Evolutionary conservation across 1,140 invertebrate species (phyloP).

Genomic region (Leptinotarsa defecta): DNA sequence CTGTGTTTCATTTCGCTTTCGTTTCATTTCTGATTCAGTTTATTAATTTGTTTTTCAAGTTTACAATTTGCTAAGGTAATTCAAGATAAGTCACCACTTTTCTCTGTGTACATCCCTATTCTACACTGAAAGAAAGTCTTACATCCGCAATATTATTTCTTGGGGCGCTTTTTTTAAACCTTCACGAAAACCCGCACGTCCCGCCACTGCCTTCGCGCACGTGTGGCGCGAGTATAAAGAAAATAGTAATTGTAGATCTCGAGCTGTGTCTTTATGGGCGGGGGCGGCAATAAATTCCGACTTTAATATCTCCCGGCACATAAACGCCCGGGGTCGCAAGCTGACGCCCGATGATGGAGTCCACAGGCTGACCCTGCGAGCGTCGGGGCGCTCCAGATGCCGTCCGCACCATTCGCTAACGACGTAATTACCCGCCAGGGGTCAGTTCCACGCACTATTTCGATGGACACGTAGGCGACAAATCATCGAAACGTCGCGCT

Average conservation of each 20-base stretch:
- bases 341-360: conserved; percentile 53
- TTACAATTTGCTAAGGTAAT: too few relatives aligned
- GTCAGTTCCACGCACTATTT: conserved; percentile 33
- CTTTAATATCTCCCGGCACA: conserved; percentile 54
- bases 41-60: too few relatives aligned
- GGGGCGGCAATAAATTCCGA: conserved; percentile 51
- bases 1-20: too few relatives aligned
- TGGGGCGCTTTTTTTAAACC: not conserved
- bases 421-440: conserved; percentile 46
- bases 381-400: conserved; percentile 24
- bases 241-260: conserved; percentile 53
- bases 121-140: too few relatives aligned
- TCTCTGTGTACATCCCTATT: too few relatives aligned
- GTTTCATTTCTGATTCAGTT: too few relatives aligned
- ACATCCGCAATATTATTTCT: too few relatives aligned
- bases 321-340: conserved; percentile 52
- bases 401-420: conserved; percentile 44
- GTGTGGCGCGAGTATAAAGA: conserved; percentile 50
- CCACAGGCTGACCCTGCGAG: conserved; percentile 45
- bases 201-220: conserved; percentile 38
- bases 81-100: too few relatives aligned
- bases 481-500: conserved; percentile 51
- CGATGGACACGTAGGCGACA: conserved; percentile 50
- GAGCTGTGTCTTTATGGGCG: conserved; percentile 47
- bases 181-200: conserved; percentile 19